Evolutionary conservation across 2,797 vertebrate genomes (phyloP).

Genomic region (Iguana delicatissima): DNA sequence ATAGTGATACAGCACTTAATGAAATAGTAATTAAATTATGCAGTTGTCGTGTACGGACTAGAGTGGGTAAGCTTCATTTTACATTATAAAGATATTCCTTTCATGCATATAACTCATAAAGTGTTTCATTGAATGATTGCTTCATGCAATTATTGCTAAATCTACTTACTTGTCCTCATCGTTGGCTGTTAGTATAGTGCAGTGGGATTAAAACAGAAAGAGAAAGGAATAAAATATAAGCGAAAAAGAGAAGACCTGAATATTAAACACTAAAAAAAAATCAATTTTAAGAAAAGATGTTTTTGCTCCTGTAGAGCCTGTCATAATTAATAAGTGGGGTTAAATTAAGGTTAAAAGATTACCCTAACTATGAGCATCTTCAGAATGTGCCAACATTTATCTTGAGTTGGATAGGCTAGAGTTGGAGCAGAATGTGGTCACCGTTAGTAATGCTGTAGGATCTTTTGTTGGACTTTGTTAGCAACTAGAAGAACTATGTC

Average conservation of each 20-base stretch:
- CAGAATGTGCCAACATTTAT: neutral
- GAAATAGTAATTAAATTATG: conserved; percentile 7
- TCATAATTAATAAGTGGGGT: neutral
- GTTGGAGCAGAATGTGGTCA: neutral
- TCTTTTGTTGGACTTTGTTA: neutral
- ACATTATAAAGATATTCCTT: neutral
- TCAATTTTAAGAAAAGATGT: neutral
- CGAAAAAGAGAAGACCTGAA: too few species aligned
- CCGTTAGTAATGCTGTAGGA: neutral
- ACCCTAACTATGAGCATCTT: neutral
- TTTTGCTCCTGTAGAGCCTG: neutral
- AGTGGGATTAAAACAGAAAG: neutral
- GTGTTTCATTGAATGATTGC: neutral
- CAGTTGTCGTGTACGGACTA: neutral
- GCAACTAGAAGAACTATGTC: neutral
- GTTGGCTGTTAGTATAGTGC: neutral
- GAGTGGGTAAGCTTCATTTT: neutral
- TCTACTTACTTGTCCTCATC: neutral
- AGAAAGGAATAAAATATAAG: neutral
- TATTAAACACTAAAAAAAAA: too few species aligned
- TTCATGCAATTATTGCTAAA: neutral
- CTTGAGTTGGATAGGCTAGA: neutral
- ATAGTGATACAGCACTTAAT: conserved; percentile 57
- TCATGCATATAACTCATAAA: neutral
- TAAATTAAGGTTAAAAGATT: neutral